Conservation (phyloP, 2,888 invertebrate species). For the Petrolisthes cinctipes region DNA sequence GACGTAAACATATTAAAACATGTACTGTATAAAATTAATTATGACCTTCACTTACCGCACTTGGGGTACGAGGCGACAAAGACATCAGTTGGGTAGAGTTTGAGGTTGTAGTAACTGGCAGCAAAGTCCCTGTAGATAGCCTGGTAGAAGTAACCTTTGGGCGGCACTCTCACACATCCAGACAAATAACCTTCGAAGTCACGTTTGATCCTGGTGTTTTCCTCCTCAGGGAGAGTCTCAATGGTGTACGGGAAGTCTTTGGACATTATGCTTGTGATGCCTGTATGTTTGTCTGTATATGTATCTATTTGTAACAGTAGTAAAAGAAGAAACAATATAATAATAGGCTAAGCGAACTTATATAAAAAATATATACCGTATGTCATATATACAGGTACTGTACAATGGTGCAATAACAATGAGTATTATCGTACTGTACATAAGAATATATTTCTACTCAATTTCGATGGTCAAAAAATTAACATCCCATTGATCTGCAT, state of each 20-base stretch:
- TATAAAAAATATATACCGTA: too few species aligned
- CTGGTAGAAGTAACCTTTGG: constrained; percentile 50
- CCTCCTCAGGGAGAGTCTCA: constrained; percentile 5
- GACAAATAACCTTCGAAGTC: constrained; percentile 44
- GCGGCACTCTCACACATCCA: constrained; percentile 41
- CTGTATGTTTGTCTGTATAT: too few species aligned
- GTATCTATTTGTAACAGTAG: too few species aligned
- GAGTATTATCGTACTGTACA: too few species aligned
- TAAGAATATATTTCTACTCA: too few species aligned
- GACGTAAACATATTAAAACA: background rate
- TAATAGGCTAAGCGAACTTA: too few species aligned
- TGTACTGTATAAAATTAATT: too few species aligned
- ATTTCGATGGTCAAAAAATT: too few species aligned
- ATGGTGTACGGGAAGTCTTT: constrained; percentile 36
- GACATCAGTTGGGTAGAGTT: constrained; percentile 41
- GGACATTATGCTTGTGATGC: background rate
- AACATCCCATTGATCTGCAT: too few species aligned
- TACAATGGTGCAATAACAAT: too few species aligned
- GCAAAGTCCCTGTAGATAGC: constrained; percentile 53
- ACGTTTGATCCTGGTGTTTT: constrained; percentile 31
- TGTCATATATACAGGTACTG: too few species aligned
- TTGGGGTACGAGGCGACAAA: constrained; percentile 59
- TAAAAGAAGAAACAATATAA: too few species aligned
- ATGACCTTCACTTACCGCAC: constrained; percentile 36
- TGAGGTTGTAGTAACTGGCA: constrained; percentile 18